Evolutionary conservation across 2,113 vertebrate genomes (phyloP), one percentile per base, ranked within the genome.

Genomic region (Hippolais icterina): DNA sequence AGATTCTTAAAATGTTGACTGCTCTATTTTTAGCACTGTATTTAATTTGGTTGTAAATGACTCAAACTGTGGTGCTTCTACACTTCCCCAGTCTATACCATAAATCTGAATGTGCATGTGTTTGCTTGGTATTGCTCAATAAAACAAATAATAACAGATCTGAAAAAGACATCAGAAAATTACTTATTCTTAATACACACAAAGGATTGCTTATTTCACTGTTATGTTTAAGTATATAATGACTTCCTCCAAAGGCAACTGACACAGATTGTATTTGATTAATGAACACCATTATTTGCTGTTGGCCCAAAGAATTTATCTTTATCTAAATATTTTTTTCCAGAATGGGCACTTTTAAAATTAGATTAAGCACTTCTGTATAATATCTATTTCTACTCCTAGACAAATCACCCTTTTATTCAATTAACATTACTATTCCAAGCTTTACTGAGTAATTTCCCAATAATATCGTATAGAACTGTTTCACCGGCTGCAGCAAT

Each of bases 281-380:
- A 97, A 97, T 96, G 76, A 33, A 89, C 79, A 50, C 75, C 57
- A 88, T 97, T 97, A 91, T 94, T 96, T 97, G 60, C 84, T 95
- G 77, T 90, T 95, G 93, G 63, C 33, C 54, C 63, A 75, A 93
- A 97, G 66, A 70, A 90, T 97, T 94, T 96, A 89, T 96, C 91
- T 95, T 88, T 94, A 89, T 94, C 53, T 84, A 86, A 96, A 54
- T 89, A 57, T 94, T 95, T 89, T 76, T 96, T 68, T 66, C 80
- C 61, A 88, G 61, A 94, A 97, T 68, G 70, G 35, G 53, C 64
- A 91, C 61, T 85, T 92, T 88, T 75, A 87, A 90, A 92, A 92
- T 95, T 93, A 95, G 69, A 90, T 95, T 81, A 91, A 95, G 66
- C 68, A 94, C 37, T 92, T 96, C 57, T 88, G 56, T 81, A 42